Evolutionary conservation across 2,888 invertebrate genomes (phyloP).

Genomic region (Dicranocentrus wangi): DNA sequence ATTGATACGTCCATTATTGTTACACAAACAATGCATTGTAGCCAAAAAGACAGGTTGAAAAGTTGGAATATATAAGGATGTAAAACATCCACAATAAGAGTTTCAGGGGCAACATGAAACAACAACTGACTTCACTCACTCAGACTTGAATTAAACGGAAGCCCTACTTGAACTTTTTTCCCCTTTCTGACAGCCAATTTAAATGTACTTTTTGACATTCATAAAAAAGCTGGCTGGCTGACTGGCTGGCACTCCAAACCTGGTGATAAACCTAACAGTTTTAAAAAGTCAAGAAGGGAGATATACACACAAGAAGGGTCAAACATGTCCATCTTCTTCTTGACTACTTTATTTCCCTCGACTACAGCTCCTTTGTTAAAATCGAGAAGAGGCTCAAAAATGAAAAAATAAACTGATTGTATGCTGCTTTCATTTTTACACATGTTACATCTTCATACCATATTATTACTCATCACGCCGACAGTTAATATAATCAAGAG

Average conservation of each 20-base stretch:
- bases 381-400: background rate
- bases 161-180: background rate
- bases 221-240: background rate
- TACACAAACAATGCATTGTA: conserved; percentile 41
- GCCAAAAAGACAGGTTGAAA: background rate
- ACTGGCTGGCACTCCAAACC: background rate
- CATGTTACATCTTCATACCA: conserved; percentile 9
- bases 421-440: conserved; percentile 8
- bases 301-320: conserved; percentile 8
- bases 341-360: background rate
- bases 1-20: conserved; percentile 67
- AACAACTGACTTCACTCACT: too few relatives aligned
- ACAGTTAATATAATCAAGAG: conserved; percentile 40
- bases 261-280: background rate
- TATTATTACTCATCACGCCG: conserved; percentile 26
- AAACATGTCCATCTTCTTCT: conserved; percentile 19
- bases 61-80: background rate
- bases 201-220: conserved; percentile 46
- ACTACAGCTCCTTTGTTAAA: conserved; percentile 20
- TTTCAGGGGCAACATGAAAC: conserved; percentile 32
- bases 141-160: too few relatives aligned
- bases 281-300: background rate
- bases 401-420: too few relatives aligned
- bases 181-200: conserved; percentile 41
- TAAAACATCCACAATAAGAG: background rate